Percentiles rank a stretch among this genome's conserved stretches.
Evolutionary conservation across 1,140 invertebrate species (phyloP).

Genomic region (Adelges cooleyi): DNA sequence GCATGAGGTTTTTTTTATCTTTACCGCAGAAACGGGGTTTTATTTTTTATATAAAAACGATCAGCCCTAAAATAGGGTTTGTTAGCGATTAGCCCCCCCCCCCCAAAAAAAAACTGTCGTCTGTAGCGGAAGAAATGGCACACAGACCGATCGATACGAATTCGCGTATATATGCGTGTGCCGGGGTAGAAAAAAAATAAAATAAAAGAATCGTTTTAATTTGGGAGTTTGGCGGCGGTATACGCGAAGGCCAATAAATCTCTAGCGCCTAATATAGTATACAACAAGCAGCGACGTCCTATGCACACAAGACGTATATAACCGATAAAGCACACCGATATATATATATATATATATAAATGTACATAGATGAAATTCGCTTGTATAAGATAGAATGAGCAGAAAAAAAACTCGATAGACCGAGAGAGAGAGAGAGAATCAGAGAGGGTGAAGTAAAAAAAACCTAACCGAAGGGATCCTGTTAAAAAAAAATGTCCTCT

Average conservation of each 20-base stretch:
- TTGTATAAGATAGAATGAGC: neutral
- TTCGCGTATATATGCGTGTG: neutral
- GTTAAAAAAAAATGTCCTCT: constrained; percentile 27
- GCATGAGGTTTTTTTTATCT: no score
- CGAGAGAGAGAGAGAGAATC: neutral
- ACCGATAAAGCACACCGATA: neutral
- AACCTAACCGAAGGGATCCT: constrained; percentile 26
- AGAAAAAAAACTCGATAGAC: neutral
- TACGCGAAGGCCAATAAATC: constrained; percentile 20
- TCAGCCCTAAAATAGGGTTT: constrained; percentile 19
- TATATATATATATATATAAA: neutral
- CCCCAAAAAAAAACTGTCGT: neutral
- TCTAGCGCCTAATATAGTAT: constrained; percentile 5
- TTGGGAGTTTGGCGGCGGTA: neutral
- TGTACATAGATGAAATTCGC: neutral
- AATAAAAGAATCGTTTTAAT: constrained; percentile 11
- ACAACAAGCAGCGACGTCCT: neutral
- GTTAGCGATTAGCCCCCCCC: constrained; percentile 9
- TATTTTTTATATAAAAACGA: neutral
- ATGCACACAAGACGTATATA: constrained; percentile 3
- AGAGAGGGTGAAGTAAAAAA: neutral
- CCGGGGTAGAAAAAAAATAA: no score
- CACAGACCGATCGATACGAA: constrained; percentile 2
- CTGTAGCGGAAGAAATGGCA: neutral
- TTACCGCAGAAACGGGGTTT: no score